A percentile compares a stretch with the other conserved stretches of the same genome.
Evolutionary conservation across 2,797 vertebrate species (phyloP).

Genomic region (Amphiprion clarkii): DNA sequence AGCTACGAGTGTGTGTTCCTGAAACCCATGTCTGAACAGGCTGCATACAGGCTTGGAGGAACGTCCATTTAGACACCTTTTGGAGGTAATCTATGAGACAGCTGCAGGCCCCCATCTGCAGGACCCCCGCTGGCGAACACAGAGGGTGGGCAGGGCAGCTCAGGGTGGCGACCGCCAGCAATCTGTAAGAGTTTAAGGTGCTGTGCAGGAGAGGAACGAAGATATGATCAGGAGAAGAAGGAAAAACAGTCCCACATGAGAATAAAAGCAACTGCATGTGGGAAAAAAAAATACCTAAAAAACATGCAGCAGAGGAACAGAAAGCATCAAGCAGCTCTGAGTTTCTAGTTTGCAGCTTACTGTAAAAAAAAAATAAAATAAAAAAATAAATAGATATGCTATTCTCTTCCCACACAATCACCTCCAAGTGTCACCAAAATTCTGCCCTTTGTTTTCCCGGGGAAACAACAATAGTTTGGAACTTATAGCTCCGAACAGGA

Average conservation of each 20-base stretch:
- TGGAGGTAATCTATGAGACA: conserved; percentile 62
- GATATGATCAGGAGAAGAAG: conserved; percentile 39
- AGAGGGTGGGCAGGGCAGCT: conserved; percentile 11
- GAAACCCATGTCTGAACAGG: conserved; percentile 38
- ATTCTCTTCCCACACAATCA: no score
- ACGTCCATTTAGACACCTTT: conserved; percentile 56
- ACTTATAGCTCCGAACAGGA: neutral
- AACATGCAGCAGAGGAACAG: neutral
- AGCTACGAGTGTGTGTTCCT: conserved; percentile 42
- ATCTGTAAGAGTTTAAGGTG: conserved; percentile 23
- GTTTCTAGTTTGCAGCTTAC: no score
- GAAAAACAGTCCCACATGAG: neutral
- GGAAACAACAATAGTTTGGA: no score
- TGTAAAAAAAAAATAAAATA: no score
- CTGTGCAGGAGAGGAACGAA: conserved; percentile 3
- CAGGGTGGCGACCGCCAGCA: conserved; percentile 18
- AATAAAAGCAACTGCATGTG: neutral
- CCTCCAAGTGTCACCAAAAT: no score
- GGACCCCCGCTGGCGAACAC: conserved; percentile 42
- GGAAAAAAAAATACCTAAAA: neutral
- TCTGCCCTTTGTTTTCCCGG: no score
- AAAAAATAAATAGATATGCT: no score
- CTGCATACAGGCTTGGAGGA: conserved; percentile 51
- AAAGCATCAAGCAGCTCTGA: neutral
- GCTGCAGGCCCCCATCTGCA: conserved; percentile 64